phyloP scores from a whole-genome alignment of 2,888 invertebrate genomes.

The Rhagonycha lutea region DNA sequence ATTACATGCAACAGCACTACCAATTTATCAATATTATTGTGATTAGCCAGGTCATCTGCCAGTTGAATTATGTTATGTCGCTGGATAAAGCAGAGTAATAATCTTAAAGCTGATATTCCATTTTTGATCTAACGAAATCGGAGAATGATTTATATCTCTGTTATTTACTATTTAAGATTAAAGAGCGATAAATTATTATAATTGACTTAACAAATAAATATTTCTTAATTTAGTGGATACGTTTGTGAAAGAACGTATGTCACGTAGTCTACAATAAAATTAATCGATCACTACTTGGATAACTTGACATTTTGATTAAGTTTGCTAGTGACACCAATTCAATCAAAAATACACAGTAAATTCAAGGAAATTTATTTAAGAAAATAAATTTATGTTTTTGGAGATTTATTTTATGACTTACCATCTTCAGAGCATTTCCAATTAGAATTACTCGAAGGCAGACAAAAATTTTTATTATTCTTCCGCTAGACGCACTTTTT shows the following conservation, averaged over 20 bases:
- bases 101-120: not conserved
- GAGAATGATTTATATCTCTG: not conserved
- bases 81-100: not conserved
- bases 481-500: not conserved
- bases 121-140: not conserved
- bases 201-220: not conserved
- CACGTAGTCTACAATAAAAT: not conserved
- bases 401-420: not conserved
- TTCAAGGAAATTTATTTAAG: not conserved
- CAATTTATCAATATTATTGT: not conserved
- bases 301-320: conserved; percentile 1
- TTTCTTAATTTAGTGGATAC: not conserved
- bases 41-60: not conserved
- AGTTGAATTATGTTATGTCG: not conserved
- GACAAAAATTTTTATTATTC: not conserved
- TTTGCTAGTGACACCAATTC: not conserved
- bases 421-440: not conserved
- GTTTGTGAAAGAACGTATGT: not conserved
- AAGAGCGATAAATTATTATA: not conserved
- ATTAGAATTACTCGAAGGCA: not conserved
- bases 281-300: not conserved
- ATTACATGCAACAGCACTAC: not conserved
- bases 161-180: not conserved
- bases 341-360: not conserved
- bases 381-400: not conserved